These are phyloP conservation scores for Microplitis demolitor DNA, from an alignment of 1,140 invertebrate species.

Conservation along the genomic window DNA sequence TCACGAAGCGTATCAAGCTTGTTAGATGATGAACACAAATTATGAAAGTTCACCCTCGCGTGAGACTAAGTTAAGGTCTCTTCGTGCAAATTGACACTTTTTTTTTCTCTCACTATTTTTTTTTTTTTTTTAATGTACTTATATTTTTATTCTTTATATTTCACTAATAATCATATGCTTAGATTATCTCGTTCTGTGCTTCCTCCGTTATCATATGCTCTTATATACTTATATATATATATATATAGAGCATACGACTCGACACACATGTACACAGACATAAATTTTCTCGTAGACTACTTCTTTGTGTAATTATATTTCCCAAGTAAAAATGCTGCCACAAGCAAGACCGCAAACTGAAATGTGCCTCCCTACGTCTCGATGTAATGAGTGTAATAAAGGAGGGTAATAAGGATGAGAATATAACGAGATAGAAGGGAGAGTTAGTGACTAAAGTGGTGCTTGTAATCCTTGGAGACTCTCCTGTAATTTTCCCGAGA, in stretches of 20 bases:
- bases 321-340: background rate
- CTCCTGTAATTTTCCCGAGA: background rate
- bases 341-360: background rate
- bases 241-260: no score
- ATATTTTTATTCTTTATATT: background rate
- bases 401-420: background rate
- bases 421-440: background rate
- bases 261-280: background rate
- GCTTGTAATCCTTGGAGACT: background rate
- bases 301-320: background rate
- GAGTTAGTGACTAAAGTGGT: background rate
- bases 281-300: background rate
- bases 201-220: background rate
- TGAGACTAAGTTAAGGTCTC: background rate
- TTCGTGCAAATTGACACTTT: background rate
- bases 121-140: background rate
- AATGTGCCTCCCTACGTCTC: background rate
- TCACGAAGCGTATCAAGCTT: background rate
- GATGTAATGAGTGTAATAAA: constrained; percentile 5
- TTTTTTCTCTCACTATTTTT: background rate
- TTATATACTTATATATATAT: no score
- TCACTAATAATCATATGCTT: background rate
- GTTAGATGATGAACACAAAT: background rate
- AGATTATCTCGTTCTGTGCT: background rate
- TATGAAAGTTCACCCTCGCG: background rate